These are phyloP conservation scores for Corella eumyota DNA, from an alignment of 23 tunicate species.

Conservation along the genomic window DNA sequence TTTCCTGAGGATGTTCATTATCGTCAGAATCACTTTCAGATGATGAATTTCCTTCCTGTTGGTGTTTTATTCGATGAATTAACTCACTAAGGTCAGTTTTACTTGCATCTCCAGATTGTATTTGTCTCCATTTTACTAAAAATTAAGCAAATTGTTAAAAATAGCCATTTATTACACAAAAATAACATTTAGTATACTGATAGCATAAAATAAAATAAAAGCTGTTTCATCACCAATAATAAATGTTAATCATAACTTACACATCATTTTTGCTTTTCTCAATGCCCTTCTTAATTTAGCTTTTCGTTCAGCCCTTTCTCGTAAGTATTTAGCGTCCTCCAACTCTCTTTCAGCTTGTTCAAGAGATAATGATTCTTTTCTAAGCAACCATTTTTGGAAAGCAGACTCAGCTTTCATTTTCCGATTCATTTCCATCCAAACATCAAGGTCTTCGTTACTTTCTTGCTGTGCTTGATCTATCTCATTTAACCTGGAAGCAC, in stretches of 20 bases:
- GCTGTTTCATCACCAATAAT: not conserved
- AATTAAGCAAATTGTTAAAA: too few relatives aligned
- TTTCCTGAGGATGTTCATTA: too few relatives aligned
- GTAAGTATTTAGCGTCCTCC: conserved; percentile 20
- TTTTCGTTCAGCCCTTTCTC: conserved; percentile 36
- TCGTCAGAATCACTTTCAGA: too few relatives aligned
- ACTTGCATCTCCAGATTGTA: too few relatives aligned
- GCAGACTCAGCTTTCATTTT: conserved; percentile 28
- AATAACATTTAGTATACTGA: too few relatives aligned
- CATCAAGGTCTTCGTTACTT: conserved; percentile 7
- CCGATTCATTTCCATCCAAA: conserved; percentile 22
- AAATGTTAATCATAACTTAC: not conserved
- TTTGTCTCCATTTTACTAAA: too few relatives aligned
- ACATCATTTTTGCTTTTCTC: conserved; percentile 15
- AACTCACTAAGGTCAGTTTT: too few relatives aligned
- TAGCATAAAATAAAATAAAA: too few relatives aligned
- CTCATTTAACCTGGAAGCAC: conserved; percentile 19
- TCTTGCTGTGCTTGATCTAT: conserved; percentile 36
- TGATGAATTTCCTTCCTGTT: too few relatives aligned
- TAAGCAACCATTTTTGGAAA: conserved; percentile 36
- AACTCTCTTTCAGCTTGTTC: conserved; percentile 31
- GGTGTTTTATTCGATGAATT: too few relatives aligned
- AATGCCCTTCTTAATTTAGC: conserved; percentile 8
- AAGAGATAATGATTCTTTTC: conserved; percentile 20
- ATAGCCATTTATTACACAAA: too few relatives aligned